A percentile compares a stretch with the other conserved stretches of the same genome.
These are phyloP conservation scores for Pseudoatta argentina DNA, from an alignment of 1,140 invertebrate genomes.

Conservation along the genomic window DNA sequence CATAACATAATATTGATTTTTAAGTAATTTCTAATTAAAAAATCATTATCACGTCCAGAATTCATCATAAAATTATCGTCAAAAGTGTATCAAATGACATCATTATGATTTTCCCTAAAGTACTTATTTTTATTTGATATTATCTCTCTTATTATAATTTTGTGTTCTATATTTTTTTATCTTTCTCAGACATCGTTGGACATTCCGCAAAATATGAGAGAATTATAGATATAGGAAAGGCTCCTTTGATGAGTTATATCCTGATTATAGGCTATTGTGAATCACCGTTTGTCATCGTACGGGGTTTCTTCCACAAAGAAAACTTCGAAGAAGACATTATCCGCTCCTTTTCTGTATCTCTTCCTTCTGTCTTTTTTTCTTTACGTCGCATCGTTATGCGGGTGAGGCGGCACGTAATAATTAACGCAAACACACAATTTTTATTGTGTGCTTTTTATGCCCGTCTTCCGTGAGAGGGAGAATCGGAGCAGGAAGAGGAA, in stretches of 20 bases:
- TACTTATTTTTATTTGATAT: too few species aligned
- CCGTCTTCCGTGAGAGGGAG: conserved; percentile 52
- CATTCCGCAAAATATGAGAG: conserved; percentile 29
- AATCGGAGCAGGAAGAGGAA: conserved; percentile 58
- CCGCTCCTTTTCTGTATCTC: conserved; percentile 64
- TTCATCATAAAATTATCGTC: too few species aligned
- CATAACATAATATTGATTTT: too few species aligned
- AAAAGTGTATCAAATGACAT: too few species aligned
- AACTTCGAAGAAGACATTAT: conserved; percentile 19
- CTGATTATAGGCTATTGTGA: conserved; percentile 72
- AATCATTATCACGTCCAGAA: too few species aligned
- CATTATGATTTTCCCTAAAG: too few species aligned
- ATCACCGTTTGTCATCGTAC: conserved; percentile 27
- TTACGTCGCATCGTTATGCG: conserved; percentile 64
- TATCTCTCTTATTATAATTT: too few species aligned
- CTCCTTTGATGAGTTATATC: conserved; percentile 59
- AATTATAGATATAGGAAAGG: conserved; percentile 65
- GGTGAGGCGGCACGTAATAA: conserved; percentile 68
- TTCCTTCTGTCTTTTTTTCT: conserved; percentile 28
- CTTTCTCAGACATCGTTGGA: neutral
- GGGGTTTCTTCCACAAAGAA: conserved; percentile 3
- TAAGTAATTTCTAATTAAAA: too few species aligned
- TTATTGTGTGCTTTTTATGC: conserved; percentile 42
- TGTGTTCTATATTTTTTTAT: too few species aligned
- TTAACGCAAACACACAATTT: conserved; percentile 70